Evolutionary conservation across 2,888 invertebrate genomes (phyloP).

Genomic region (Ophioninae sp.): DNA sequence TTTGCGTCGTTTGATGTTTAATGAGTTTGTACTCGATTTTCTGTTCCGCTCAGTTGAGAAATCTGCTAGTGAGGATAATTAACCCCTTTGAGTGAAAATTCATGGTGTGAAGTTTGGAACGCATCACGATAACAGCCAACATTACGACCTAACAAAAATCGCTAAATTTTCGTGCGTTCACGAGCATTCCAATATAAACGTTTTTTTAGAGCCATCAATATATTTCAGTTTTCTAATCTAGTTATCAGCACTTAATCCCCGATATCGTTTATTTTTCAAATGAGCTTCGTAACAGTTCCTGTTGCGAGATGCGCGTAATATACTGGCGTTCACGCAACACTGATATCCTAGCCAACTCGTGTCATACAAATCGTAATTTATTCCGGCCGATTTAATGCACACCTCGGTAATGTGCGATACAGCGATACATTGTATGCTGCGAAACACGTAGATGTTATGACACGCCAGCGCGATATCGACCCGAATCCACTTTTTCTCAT

Average conservation of each 20-base stretch:
- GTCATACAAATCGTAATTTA: conserved; percentile 42
- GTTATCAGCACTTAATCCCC: background rate
- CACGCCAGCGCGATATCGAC: conserved; percentile 51
- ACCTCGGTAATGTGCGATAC: conserved; percentile 30
- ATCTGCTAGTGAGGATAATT: too few species aligned
- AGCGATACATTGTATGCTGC: conserved; percentile 17
- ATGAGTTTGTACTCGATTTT: too few species aligned
- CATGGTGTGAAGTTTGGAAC: too few species aligned
- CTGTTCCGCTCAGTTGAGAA: too few species aligned
- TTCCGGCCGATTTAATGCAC: conserved; percentile 49
- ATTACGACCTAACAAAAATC: background rate
- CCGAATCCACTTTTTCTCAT: conserved; percentile 50
- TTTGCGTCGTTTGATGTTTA: too few species aligned
- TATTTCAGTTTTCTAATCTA: background rate
- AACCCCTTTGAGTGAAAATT: too few species aligned
- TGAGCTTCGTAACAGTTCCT: background rate
- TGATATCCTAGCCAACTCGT: conserved; percentile 51
- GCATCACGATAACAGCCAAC: background rate
- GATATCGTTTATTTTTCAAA: background rate
- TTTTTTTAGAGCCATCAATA: background rate
- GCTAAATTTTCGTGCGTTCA: background rate
- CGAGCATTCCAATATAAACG: background rate
- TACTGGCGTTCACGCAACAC: conserved; percentile 25
- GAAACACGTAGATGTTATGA: conserved; percentile 3
- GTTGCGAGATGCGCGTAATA: conserved; percentile 20